These are phyloP conservation scores for Hirtodrosophila duncani DNA, from an alignment of 2,888 invertebrate species.

Conservation along the genomic window DNA sequence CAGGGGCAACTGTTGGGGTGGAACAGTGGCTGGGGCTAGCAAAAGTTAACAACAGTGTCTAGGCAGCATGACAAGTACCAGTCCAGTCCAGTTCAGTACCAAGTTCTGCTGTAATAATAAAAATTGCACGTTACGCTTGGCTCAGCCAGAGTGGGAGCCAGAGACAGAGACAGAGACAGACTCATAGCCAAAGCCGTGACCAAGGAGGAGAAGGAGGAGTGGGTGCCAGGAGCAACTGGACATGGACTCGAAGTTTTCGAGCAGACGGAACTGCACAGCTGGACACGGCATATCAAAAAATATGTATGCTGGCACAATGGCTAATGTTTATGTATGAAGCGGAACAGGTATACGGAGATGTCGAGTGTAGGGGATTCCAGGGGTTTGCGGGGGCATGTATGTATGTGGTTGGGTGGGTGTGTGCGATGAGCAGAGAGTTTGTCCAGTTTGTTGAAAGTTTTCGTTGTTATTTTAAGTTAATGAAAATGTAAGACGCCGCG, in stretches of 20 bases:
- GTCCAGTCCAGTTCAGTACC: no score
- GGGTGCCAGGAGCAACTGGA: neutral
- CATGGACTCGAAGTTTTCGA: neutral
- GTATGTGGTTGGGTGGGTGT: neutral
- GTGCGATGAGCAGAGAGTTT: conserved; percentile 5
- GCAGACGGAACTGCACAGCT: conserved; percentile 33
- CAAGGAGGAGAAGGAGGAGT: neutral
- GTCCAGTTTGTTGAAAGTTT: conserved; percentile 42
- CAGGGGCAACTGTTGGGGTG: neutral
- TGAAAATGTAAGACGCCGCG: conserved; percentile 63
- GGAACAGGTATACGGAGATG: neutral
- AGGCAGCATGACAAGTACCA: conserved; percentile 55
- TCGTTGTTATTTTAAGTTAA: conserved; percentile 64
- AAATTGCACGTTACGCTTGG: conserved; percentile 61
- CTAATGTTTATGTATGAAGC: conserved; percentile 55
- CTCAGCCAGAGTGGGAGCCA: conserved; percentile 10
- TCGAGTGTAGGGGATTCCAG: neutral
- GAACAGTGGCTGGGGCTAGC: conserved; percentile 6
- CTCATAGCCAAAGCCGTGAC: neutral
- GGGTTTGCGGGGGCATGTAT: no score
- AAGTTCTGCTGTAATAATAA: conserved; percentile 57
- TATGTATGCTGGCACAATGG: conserved; percentile 38
- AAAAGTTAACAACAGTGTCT: conserved; percentile 59
- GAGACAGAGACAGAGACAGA: neutral
- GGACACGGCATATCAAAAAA: conserved; percentile 66